Conservation (phyloP, 92 coral and sea anemone genomes). For the Epizoanthus fatuus region DNA sequence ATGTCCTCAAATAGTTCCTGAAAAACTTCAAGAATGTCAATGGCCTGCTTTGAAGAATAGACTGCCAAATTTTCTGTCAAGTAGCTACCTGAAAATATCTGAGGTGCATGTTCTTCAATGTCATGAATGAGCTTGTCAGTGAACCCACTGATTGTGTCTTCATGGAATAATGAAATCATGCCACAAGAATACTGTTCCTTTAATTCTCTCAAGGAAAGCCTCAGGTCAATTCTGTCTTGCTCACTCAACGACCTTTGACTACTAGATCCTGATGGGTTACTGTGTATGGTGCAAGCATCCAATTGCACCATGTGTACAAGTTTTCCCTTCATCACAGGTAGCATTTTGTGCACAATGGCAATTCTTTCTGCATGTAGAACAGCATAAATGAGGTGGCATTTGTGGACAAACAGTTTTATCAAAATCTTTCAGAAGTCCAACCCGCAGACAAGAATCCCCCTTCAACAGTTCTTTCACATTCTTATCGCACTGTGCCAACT, state of each 20-base stretch:
- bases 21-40: conserved; percentile 41
- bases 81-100: conserved; percentile 19
- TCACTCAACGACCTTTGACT: neutral
- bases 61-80: conserved; percentile 27
- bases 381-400: conserved; percentile 22
- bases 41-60: conserved; percentile 31
- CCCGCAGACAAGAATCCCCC: conserved; percentile 34
- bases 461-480: conserved; percentile 37
- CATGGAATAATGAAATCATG: conserved; percentile 20
- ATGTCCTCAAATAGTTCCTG: conserved; percentile 48
- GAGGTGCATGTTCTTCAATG: conserved; percentile 5
- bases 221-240: conserved; percentile 20
- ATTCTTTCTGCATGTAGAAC: conserved; percentile 36
- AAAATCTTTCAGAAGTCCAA: conserved; percentile 41
- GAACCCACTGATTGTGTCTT: conserved; percentile 36
- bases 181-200: conserved; percentile 35
- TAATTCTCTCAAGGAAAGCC: conserved; percentile 9
- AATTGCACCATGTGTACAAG: neutral
- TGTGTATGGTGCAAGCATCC: too few relatives aligned
- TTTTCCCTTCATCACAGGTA: too few relatives aligned
- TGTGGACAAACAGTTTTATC: conserved; percentile 18
- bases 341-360: conserved; percentile 46
- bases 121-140: conserved; percentile 25
- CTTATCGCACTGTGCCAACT: conserved; percentile 27
- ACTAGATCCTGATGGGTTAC: too few relatives aligned